A percentile compares a stretch with the other conserved stretches of the same genome.
Evolutionary conservation across 2,113 vertebrate genomes (phyloP).

Genomic region (Dipodomys spectabilis): DNA sequence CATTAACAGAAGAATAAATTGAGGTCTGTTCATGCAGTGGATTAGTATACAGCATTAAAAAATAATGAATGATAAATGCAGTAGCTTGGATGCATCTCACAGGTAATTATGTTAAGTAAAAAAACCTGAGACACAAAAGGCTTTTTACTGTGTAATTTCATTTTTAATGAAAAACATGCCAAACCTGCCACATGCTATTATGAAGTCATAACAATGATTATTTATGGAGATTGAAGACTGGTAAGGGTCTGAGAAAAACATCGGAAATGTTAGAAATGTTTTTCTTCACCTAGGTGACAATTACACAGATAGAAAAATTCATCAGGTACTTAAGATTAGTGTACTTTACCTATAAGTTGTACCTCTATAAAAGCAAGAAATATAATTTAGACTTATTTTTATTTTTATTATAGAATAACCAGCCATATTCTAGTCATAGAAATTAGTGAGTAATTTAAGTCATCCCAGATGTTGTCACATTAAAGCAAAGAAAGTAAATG

Average conservation of each 20-base stretch:
- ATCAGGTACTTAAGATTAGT: too few relatives aligned
- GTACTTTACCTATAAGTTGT: not conserved
- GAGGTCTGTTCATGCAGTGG: not conserved
- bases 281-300: not conserved
- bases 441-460: not conserved
- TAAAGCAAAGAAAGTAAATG: not conserved
- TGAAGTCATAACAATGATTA: not conserved
- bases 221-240: not conserved
- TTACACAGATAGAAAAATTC: not conserved
- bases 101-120: not conserved
- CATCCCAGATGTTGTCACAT: not conserved
- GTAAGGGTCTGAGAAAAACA: not conserved
- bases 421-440: not conserved
- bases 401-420: not conserved
- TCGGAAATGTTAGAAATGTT: not conserved
- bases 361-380: not conserved
- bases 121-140: not conserved
- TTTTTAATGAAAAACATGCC: not conserved
- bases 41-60: not conserved
- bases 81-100: too few relatives aligned
- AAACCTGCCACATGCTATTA: not conserved
- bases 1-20: not conserved
- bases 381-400: not conserved
- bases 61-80: not conserved
- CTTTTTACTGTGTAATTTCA: not conserved